Base-by-base conservation (phyloP, 2,888 invertebrate species). In the Suillia variegata region DNA sequence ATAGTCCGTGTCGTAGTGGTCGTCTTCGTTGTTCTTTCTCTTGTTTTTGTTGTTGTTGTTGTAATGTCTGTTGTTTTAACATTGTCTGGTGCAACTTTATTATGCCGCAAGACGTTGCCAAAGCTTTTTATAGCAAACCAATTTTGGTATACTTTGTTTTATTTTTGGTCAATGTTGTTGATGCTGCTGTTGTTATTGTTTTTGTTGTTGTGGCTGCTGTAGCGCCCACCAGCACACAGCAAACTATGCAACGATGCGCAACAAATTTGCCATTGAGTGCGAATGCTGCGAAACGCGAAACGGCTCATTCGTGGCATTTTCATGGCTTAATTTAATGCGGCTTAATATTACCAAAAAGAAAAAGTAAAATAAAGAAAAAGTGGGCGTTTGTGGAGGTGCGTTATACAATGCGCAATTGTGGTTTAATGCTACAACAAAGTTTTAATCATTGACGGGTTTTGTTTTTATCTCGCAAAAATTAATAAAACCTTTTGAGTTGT, bases 21-120 rank as follows among this genome's bases (percentile, higher is more conserved):
- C 26, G 15, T 45, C 17, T 15, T 52, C 34, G 52, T 52, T 52
- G 52, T 50, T 13, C n/a, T 38, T 38, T 10, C 31, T 38, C 4
- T 38, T 38, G 38, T 38, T 38, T 10, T 38, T 38, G 15, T 31
- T 38, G 38, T 38, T 38, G 6, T 38, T 38, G 15, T 31, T 31
- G 31, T 8, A 1, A 18, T 54, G 21, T n/a, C 53, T 22, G 24
- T 31, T 26, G 34, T 17, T 53, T 53, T 33, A 34, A 51, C 59
- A 55, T 55, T 55, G 55, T 55, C 45, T 54, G 17, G 51, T 51
- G 55, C 59, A 59, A 59, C 55, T 59, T 59, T 59, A 59, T 55
- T 59, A 55, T 54, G 33, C 54, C 54, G 17, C 20, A 38, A 4
- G 1, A 4, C 22, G 12, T 50, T 21, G 50, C 12, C 12, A 31